Conservation (phyloP, 2,797 vertebrate genomes). For the Bradypus variegatus region DNA sequence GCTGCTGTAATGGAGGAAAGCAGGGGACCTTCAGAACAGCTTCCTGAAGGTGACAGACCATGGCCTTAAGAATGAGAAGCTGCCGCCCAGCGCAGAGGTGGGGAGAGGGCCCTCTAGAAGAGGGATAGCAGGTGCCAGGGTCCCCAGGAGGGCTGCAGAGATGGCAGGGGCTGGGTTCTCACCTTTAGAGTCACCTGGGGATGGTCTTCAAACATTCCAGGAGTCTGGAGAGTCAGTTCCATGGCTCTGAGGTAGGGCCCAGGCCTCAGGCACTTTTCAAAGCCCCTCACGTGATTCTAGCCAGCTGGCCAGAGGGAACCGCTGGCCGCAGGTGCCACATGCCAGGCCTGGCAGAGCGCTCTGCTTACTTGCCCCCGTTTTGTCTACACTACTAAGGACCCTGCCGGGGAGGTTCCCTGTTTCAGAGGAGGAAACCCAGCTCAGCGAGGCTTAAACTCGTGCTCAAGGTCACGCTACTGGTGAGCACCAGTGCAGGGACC, state of each 20-base stretch:
- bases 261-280: background rate
- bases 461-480: background rate
- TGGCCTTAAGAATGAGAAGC: background rate
- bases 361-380: background rate
- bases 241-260: background rate
- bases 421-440: too few species aligned
- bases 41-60: background rate
- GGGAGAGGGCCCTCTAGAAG: background rate
- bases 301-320: background rate
- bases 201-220: background rate
- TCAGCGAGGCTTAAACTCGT: fast-evolving
- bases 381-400: background rate
- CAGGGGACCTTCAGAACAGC: background rate
- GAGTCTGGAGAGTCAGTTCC: background rate
- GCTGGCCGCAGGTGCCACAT: background rate
- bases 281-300: background rate
- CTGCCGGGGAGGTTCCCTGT: background rate
- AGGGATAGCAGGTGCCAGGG: background rate
- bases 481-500: background rate
- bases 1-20: background rate
- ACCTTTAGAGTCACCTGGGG: background rate
- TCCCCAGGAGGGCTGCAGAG: background rate
- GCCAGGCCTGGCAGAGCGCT: background rate
- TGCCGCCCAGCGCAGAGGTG: background rate
- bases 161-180: background rate